Evolutionary conservation across 2,797 vertebrate species (phyloP), one percentile per base, ranked within the genome.

Genomic region (Botia kubotai): DNA sequence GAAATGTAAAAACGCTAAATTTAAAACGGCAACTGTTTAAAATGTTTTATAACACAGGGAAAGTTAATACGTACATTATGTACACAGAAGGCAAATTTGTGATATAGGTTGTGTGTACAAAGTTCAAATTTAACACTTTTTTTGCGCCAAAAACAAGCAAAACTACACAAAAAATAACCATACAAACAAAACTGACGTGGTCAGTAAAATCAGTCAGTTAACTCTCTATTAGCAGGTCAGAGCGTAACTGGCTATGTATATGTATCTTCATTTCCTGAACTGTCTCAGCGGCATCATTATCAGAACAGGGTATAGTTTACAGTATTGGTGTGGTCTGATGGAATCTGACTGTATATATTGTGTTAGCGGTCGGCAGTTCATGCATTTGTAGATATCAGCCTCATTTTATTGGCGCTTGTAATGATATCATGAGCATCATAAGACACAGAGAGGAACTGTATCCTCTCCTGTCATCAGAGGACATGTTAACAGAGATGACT

Each of bases 401-500:
- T 13, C 29, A 63, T 63, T 63, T 63, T 63, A 63, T 36, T 63
- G 62, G 26, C 23, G 23, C 60, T 63, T 63, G 26, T 63, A 63
- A 33, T 63, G 62, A 26, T 33, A 33, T 63, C 62, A 63, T 29
- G 2, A 63, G 23, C 60, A 57, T 19, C n/a, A 17, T 17, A 57
- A 19, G n/a, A 19, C 53, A 12, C 8, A 2, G 8, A 57, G 53
- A n/a, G 52, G 17, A 55, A 55, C 11, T 36, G 29, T 29, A 33
- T 63, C 62, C 26, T 16, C 62, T 33, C 6, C 1, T 63, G 16
- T 36, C 62, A 33, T 63, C 29, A 63, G 29, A 26, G 62, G 62
- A 63, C 29, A 4, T 63, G 62, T 63, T 63, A 63, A 63, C 26
- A 36, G 26, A 63, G 14, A 63, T 63, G 8, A 63, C 33, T 33